Percentiles rank a stretch among this genome's conserved stretches.
These are phyloP conservation scores for Hapalemur alaotrensis DNA, from an alignment of 2,797 vertebrate genomes.

Conservation along the genomic window DNA sequence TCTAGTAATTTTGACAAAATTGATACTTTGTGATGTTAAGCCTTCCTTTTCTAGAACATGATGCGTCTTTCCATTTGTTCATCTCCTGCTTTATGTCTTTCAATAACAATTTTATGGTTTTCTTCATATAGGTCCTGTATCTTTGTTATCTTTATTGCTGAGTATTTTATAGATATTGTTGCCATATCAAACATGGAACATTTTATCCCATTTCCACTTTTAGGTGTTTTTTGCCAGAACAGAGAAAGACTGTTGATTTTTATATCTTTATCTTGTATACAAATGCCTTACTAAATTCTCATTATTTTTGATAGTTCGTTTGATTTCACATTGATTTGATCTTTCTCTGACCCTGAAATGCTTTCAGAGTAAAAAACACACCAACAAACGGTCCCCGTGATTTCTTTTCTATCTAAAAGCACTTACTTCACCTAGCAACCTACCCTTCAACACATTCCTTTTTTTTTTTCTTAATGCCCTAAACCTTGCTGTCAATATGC, in stretches of 20 bases:
- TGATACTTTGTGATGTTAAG: background rate
- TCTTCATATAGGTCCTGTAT: background rate
- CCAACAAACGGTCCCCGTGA: background rate
- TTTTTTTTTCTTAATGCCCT: background rate
- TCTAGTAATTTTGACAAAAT: background rate
- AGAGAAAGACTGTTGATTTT: constrained; percentile 26
- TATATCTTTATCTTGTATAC: constrained; percentile 13
- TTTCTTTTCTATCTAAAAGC: background rate
- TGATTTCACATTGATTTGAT: background rate
- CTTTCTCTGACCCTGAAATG: background rate
- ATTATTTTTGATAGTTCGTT: constrained; percentile 47
- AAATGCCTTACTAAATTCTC: constrained; percentile 36
- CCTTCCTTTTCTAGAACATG: background rate
- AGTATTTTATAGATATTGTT: constrained; percentile 2
- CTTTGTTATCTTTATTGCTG: background rate
- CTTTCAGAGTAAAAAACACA: background rate
- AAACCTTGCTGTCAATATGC: background rate
- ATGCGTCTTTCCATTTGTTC: background rate
- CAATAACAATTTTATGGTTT: constrained; percentile 30
- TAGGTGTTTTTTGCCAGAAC: constrained; percentile 26
- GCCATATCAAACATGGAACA: background rate
- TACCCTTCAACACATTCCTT: background rate
- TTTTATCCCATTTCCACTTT: constrained; percentile 10
- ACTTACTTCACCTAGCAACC: background rate
- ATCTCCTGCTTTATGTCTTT: background rate